Conservation (phyloP, 1,140 invertebrate species). For the Oryctes rhinoceros region DNA sequence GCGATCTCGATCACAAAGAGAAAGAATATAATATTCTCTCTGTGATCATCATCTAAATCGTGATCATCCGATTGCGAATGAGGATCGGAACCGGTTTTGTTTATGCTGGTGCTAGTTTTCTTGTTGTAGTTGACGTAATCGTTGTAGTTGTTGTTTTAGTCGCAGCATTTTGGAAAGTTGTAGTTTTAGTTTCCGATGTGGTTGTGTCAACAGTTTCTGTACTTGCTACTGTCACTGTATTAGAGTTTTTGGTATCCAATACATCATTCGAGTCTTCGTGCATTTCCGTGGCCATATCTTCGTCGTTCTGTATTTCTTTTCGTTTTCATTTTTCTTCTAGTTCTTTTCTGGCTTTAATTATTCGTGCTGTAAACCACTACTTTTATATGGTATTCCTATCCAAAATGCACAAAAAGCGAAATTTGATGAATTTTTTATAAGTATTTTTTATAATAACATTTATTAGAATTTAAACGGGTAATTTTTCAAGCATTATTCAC, state of each 20-base stretch:
- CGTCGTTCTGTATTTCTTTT: conserved; percentile 65
- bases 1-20: conserved; percentile 76
- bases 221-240: conserved; percentile 39
- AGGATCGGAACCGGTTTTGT: conserved; percentile 42
- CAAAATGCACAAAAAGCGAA: no score
- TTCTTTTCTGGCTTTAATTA: conserved; percentile 67
- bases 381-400: background rate
- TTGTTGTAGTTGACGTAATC: conserved; percentile 45
- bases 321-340: conserved; percentile 65
- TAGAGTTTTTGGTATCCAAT: conserved; percentile 10
- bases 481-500: no score
- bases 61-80: conserved; percentile 63
- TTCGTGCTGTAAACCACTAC: conserved; percentile 59
- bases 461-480: no score
- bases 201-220: conserved; percentile 51
- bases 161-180: conserved; percentile 44
- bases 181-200: conserved; percentile 50
- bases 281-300: conserved; percentile 66
- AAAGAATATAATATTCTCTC: conserved; percentile 65
- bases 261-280: conserved; percentile 59
- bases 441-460: no score
- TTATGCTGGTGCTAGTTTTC: background rate
- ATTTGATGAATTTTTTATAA: no score
- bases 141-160: conserved; percentile 50
- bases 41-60: conserved; percentile 60